phyloP scores from a whole-genome alignment of 1,140 invertebrate species.

The Euura saliciscinereae region DNA sequence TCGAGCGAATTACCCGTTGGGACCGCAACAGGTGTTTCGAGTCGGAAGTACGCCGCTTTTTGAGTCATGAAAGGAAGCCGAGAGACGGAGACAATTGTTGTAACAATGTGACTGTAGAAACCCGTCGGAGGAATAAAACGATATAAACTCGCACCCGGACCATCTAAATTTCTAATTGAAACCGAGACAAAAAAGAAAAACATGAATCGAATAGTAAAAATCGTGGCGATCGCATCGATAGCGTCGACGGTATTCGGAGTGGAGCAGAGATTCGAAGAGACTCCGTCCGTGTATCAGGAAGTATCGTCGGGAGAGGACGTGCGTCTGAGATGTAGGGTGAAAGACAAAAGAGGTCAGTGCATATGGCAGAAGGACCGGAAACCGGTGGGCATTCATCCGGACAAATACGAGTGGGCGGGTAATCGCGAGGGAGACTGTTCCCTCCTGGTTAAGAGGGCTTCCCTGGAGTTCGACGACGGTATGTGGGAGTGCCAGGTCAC shows the following conservation, averaged over 20 bases:
- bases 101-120: too few relatives aligned
- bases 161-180: too few relatives aligned
- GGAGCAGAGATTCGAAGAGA: conserved; percentile 81
- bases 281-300: conserved; percentile 81
- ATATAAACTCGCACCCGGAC: too few relatives aligned
- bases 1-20: neutral
- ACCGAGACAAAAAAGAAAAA: neutral
- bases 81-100: too few relatives aligned
- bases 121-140: too few relatives aligned
- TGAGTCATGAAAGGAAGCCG: neutral
- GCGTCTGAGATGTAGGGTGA: conserved; percentile 79
- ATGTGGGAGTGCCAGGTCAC: conserved; percentile 93
- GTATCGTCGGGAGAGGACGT: conserved; percentile 86
- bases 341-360: conserved; percentile 85
- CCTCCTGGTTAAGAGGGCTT: conserved; percentile 79
- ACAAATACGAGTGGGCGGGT: conserved; percentile 90
- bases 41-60: neutral
- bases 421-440: conserved; percentile 76
- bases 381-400: conserved; percentile 82
- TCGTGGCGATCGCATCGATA: neutral
- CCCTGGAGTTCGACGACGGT: conserved; percentile 86
- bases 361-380: conserved; percentile 94
- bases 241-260: conserved; percentile 24
- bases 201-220: neutral
- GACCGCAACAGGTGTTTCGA: neutral